These are phyloP conservation scores for Empidonax alnorum DNA, from an alignment of 2,113 vertebrate species.

Conservation along the genomic window DNA sequence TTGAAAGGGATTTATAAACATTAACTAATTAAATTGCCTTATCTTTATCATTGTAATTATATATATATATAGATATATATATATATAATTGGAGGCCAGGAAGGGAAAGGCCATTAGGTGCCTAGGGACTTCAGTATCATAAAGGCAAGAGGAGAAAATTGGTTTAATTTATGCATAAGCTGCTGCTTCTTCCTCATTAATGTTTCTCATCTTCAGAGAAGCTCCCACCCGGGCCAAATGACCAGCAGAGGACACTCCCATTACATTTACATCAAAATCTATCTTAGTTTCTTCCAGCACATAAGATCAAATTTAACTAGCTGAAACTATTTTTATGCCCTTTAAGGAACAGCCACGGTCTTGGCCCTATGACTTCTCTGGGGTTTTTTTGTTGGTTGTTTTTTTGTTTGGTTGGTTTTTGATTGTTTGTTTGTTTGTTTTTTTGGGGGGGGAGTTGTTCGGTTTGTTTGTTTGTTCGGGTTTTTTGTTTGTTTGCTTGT, in stretches of 20 bases:
- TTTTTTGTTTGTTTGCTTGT: not conserved
- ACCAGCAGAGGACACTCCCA: not conserved
- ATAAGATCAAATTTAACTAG: not conserved
- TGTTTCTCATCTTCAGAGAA: not conserved
- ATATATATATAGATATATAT: not conserved
- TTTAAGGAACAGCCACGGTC: not conserved
- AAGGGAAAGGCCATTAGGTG: not conserved
- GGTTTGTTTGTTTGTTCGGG: not conserved
- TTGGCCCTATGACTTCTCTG: not conserved
- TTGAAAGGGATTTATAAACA: slow-evolving; percentile 17
- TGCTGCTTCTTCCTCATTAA: not conserved
- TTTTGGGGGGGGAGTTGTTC: not conserved
- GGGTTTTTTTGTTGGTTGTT: rapidly evolving
- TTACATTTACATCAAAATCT: not conserved
- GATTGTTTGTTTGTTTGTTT: not conserved
- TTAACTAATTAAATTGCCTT: not conserved
- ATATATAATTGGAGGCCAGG: not conserved
- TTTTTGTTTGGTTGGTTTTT: not conserved
- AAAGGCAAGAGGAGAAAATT: not conserved
- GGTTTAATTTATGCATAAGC: not conserved
- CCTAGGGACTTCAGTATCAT: not conserved
- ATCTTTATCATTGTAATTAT: not conserved
- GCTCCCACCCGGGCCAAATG: not conserved
- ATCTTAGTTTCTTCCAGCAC: not conserved
- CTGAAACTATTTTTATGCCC: not conserved